Conservation (phyloP, 2,888 invertebrate genomes). For the Acrobasis consociella region DNA sequence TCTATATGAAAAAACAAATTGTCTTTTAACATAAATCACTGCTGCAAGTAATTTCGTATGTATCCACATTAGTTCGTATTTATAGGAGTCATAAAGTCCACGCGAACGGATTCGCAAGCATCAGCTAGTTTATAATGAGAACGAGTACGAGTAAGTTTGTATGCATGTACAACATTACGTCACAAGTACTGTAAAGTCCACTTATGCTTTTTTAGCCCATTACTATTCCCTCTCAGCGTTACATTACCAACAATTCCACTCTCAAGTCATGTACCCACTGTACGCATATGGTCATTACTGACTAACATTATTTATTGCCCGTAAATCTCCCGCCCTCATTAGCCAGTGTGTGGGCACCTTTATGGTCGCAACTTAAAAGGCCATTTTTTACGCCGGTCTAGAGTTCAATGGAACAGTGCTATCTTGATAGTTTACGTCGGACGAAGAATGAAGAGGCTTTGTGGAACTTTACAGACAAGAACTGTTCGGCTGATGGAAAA, state of each 20-base stretch:
- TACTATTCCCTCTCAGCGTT: neutral
- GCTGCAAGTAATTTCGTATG: no score
- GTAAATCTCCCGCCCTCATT: conserved; percentile 73
- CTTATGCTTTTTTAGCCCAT: neutral
- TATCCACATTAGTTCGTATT: no score
- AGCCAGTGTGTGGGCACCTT: conserved; percentile 75
- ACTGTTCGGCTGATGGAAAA: no score
- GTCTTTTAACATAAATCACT: no score
- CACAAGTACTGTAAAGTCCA: neutral
- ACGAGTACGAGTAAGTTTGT: no score
- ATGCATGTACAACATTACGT: neutral
- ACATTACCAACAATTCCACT: conserved; percentile 2
- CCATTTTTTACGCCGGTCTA: conserved; percentile 46
- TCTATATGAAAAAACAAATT: no score
- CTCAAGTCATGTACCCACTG: conserved; percentile 20
- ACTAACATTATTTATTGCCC: conserved; percentile 71
- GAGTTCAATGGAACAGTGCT: conserved; percentile 43
- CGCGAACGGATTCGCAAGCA: no score
- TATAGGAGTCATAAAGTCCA: no score
- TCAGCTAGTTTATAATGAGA: no score
- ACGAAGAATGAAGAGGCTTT: conserved; percentile 3
- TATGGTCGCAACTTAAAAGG: conserved; percentile 52
- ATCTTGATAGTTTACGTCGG: neutral
- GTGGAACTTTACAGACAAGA: neutral
- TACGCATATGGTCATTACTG: conserved; percentile 56